Evolutionary conservation across 2,888 invertebrate genomes (phyloP).

Genomic region (Lithophane semibrunnea): DNA sequence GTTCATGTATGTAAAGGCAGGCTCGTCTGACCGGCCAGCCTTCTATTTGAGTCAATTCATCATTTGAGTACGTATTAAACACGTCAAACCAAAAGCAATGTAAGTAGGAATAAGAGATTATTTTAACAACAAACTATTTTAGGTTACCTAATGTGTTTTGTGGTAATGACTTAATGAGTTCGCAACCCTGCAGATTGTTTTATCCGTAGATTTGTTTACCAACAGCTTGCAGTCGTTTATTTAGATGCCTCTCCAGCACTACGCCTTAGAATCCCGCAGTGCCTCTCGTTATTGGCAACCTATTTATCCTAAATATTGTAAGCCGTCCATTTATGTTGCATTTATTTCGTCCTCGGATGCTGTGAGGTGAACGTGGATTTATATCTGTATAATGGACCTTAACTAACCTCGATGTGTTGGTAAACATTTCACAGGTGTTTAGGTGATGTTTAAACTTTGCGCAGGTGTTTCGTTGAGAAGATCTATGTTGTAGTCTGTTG

Average conservation of each 20-base stretch:
- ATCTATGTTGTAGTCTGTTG: constrained; percentile 90
- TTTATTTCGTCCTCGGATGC: constrained; percentile 74
- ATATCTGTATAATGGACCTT: constrained; percentile 69
- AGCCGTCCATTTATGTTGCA: constrained; percentile 87
- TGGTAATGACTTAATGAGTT: constrained; percentile 53
- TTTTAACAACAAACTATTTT: constrained; percentile 74
- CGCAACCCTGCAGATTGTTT: constrained; percentile 58
- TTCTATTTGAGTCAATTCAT: constrained; percentile 85
- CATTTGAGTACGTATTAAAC: constrained; percentile 76
- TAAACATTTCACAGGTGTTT: constrained; percentile 76
- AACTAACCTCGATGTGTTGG: constrained; percentile 76
- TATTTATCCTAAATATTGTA: constrained; percentile 74
- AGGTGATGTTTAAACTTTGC: constrained; percentile 77
- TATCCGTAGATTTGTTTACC: constrained; percentile 74
- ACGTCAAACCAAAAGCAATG: constrained; percentile 84
- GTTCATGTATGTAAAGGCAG: constrained; percentile 69
- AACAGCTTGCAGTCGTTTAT: constrained; percentile 73
- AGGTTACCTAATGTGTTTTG: constrained; percentile 52
- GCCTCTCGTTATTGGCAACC: constrained; percentile 56
- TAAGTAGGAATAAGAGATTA: constrained; percentile 81
- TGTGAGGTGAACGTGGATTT: constrained; percentile 69
- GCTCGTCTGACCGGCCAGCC: constrained; percentile 69
- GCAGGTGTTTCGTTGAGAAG: constrained; percentile 85
- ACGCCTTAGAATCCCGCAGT: constrained; percentile 59
- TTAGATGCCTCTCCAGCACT: constrained; percentile 55